Evolutionary conservation across 2,888 invertebrate species (phyloP), one percentile per base, ranked within the genome.

Genomic region (Drosophila anomelani): DNA sequence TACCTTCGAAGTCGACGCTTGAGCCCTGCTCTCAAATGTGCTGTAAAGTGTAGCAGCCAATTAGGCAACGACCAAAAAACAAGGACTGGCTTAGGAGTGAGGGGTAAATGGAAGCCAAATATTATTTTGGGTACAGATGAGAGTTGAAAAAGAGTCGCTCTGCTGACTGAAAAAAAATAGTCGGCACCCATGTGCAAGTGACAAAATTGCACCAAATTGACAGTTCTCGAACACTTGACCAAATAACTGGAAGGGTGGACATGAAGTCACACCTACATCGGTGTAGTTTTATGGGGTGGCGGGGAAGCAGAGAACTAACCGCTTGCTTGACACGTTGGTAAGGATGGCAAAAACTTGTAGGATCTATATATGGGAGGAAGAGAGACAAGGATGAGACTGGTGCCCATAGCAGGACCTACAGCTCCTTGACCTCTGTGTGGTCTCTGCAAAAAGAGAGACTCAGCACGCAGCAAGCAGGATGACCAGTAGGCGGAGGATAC

Each of bases 31-130:
- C 20, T 59, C 47, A 69, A 61, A 63, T 68, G 56, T 34, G 66
- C 57, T 75, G 72, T 77, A 80, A 77, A 75, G 72, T 60, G 72
- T 71, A 84, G 72, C 81, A 70, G 85, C 78, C 89, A 82, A 83
- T 82, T 86, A 80, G 84, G 71, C 74, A 54, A 43, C 68, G 57
- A 51, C 53, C 49, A 43, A 56, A 62, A 47, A 63, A 44, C 44
- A 53, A 41, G 57, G 32, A 7, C 17, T 20, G 23, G 34, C 8
- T 29, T 34, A 36, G 32, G 26, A 12, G 32, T 23, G 29, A 39
- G 34, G 39, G 15, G 32, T 23, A 56, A 58, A 60, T 81, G 87
- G 60, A 81, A 88, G 72, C 49, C 54, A 89, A 83, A 83, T 84
- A 83, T 83, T 86, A 72, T 88, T 80, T 70, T 66, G 57, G 67